A percentile compares a stretch with the other conserved stretches of the same genome.
Evolutionary conservation across 2,888 invertebrate species (phyloP).

Genomic region (Macrosiphum euphorbiae): DNA sequence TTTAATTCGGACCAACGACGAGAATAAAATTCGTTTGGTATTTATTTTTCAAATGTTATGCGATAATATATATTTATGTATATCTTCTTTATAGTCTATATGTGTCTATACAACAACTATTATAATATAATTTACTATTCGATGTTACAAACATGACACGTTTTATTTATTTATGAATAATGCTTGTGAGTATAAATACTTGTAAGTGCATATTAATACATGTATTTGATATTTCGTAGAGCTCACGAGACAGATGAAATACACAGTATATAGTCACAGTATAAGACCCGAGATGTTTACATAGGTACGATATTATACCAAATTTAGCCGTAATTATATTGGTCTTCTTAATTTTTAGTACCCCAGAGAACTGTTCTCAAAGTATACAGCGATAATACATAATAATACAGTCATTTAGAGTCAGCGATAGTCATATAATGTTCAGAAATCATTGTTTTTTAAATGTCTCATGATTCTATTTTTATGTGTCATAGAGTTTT

Average conservation of each 20-base stretch:
- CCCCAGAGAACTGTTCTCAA: neutral
- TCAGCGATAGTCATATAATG: neutral
- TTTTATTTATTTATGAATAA: neutral
- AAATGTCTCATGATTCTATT: neutral
- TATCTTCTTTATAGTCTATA: neutral
- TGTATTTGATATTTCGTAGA: neutral
- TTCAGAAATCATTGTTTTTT: no score
- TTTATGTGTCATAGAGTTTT: neutral
- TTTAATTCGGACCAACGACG: neutral
- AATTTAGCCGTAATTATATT: neutral
- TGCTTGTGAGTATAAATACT: neutral
- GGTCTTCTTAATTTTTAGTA: neutral
- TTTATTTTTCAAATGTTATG: neutral
- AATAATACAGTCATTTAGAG: neutral
- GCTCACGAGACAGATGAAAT: neutral
- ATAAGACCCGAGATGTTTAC: neutral
- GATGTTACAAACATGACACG: neutral
- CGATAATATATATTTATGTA: neutral
- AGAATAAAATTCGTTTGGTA: neutral
- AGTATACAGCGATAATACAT: neutral
- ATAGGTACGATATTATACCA: neutral
- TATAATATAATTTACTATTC: neutral
- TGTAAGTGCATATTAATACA: neutral
- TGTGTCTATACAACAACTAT: neutral
- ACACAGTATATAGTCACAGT: neutral